Conservation (phyloP, 2,888 invertebrate genomes). For the Ethmia dodecea region DNA sequence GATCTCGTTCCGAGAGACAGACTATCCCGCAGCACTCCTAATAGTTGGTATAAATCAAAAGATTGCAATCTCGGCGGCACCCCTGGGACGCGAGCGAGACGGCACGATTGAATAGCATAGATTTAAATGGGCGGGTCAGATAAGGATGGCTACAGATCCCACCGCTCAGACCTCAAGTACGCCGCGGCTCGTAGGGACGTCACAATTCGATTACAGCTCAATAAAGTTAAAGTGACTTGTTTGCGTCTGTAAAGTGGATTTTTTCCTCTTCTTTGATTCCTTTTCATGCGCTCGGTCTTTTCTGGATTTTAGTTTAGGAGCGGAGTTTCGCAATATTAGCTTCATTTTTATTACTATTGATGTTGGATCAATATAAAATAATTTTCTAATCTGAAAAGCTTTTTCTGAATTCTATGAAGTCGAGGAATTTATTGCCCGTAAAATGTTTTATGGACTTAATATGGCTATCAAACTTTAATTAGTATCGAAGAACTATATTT, state of each 20-base stretch:
- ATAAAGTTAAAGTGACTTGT: conserved; percentile 78
- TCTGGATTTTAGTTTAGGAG: conserved; percentile 17
- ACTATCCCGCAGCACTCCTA: conserved; percentile 71
- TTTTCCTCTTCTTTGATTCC: conserved; percentile 67
- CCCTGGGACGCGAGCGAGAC: conserved; percentile 75
- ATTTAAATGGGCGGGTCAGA: conserved; percentile 75
- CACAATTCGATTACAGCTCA: conserved; percentile 78
- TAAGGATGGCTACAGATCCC: conserved; percentile 72
- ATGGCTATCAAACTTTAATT: conserved; percentile 7
- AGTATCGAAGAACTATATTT: neutral
- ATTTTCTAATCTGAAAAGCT: conserved; percentile 13
- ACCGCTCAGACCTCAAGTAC: conserved; percentile 49
- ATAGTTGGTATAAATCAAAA: conserved; percentile 78
- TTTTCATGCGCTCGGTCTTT: conserved; percentile 33
- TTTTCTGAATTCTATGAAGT: conserved; percentile 12
- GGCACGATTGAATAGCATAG: conserved; percentile 77
- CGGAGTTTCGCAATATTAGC: conserved; percentile 21
- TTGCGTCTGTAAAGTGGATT: conserved; percentile 76
- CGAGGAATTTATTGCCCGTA: conserved; percentile 11
- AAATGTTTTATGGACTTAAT: conserved; percentile 11
- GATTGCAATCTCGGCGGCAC: conserved; percentile 76
- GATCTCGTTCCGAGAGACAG: conserved; percentile 66
- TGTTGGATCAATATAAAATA: conserved; percentile 18
- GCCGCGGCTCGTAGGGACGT: conserved; percentile 64
- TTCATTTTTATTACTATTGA: conserved; percentile 19